Evolutionary conservation across 2,113 vertebrate species (phyloP).

Genomic region (Pithys albifrons): DNA sequence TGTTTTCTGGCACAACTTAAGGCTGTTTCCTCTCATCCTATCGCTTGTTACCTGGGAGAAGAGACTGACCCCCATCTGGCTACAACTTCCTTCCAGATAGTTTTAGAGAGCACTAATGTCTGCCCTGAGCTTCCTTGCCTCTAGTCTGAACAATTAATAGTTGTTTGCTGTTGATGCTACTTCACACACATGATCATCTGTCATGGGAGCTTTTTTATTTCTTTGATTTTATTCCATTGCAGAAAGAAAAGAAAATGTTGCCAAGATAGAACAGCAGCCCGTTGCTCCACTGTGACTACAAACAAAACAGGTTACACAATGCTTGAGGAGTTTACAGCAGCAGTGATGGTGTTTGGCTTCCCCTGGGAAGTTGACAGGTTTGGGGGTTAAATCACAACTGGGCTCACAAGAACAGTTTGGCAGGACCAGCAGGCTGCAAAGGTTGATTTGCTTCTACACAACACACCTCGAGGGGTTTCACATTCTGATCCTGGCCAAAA

Average conservation of each 20-base stretch:
- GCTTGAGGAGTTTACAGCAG: not conserved
- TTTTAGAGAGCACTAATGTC: not conserved
- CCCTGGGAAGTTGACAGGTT: not conserved
- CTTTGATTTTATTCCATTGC: not conserved
- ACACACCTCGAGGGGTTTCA: not conserved
- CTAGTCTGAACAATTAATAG: not conserved
- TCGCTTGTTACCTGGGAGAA: not conserved
- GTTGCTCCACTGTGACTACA: not conserved
- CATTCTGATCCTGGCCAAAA: constrained; percentile 29
- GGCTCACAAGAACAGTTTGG: not conserved
- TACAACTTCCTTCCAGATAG: not conserved
- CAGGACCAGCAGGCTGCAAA: not conserved
- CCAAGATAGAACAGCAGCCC: not conserved
- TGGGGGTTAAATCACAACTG: not conserved
- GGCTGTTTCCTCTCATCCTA: not conserved
- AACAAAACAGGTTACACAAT: not conserved
- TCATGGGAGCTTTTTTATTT: not conserved
- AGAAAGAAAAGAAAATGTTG: not conserved
- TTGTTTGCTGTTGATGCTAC: not conserved
- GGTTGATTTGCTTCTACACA: not conserved
- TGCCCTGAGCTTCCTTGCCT: not conserved
- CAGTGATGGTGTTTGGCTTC: not conserved
- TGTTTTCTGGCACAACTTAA: not conserved
- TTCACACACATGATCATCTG: not conserved
- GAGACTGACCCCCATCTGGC: not conserved